phyloP scores from a whole-genome alignment of 1,140 invertebrate genomes.

The Drosophila sp. region DNA sequence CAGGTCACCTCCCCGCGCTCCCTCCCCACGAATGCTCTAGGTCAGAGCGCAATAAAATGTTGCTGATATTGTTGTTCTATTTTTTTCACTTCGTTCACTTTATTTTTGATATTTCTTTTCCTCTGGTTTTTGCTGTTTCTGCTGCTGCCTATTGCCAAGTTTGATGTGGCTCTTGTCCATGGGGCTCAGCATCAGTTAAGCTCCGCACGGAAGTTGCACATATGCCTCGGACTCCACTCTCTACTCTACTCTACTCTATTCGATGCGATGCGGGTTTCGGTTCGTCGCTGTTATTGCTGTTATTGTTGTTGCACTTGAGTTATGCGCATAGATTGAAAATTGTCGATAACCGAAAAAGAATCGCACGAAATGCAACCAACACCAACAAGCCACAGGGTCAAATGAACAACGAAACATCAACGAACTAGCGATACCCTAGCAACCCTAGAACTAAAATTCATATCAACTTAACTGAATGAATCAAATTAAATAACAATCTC shows the following conservation, averaged over 20 bases:
- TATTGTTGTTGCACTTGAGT: constrained; percentile 75
- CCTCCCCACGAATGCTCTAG: constrained; percentile 57
- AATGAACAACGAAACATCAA: constrained; percentile 11
- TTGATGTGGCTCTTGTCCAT: constrained; percentile 61
- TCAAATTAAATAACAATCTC: no score
- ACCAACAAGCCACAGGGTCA: constrained; percentile 36
- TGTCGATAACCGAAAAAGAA: constrained; percentile 78
- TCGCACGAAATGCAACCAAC: constrained; percentile 67
- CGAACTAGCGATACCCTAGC: background rate
- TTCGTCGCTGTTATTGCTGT: constrained; percentile 52
- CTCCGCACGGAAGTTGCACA: constrained; percentile 75
- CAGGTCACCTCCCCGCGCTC: constrained; percentile 45
- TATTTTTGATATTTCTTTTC: constrained; percentile 25
- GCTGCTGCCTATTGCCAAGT: constrained; percentile 70
- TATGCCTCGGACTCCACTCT: constrained; percentile 54
- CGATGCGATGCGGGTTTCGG: constrained; percentile 70
- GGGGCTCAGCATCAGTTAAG: constrained; percentile 71
- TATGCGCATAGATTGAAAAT: constrained; percentile 81
- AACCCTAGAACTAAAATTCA: no score
- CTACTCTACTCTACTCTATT: constrained; percentile 4
- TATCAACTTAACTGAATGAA: no score
- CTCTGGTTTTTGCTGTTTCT: constrained; percentile 18
- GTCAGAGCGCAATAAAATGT: constrained; percentile 80
- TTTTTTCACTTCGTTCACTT: constrained; percentile 39
- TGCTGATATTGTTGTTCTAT: constrained; percentile 78